Conservation (phyloP, 2,113 vertebrate genomes). For the Gymnobelideus leadbeateri region DNA sequence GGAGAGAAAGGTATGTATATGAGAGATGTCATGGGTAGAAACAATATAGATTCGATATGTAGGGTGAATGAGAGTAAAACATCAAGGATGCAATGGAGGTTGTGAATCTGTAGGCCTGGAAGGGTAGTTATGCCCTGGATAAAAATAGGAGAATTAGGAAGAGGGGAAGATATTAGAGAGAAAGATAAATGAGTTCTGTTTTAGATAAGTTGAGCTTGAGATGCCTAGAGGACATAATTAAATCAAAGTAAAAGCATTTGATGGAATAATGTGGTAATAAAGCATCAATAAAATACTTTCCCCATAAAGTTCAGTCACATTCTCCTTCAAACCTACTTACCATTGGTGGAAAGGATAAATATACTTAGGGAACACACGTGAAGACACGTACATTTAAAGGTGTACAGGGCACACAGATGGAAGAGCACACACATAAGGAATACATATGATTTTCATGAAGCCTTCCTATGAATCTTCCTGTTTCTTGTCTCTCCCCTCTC, state of each 20-base stretch:
- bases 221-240: slow-evolving; percentile 9
- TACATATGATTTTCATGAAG: background rate
- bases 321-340: background rate
- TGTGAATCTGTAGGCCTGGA: background rate
- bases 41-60: background rate
- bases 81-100: background rate
- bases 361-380: background rate
- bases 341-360: background rate
- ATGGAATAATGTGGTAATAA: background rate
- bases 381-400: background rate
- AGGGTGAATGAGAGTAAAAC: background rate
- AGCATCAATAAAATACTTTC: background rate
- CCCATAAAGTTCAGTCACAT: background rate
- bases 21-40: background rate
- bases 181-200: background rate
- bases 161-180: background rate
- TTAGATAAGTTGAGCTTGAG: background rate
- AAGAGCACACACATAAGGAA: background rate
- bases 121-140: background rate
- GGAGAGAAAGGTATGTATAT: background rate
- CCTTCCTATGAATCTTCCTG: background rate
- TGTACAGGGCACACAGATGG: background rate
- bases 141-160: background rate
- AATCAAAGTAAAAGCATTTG: background rate
- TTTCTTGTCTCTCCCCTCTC: background rate